A percentile compares a stretch with the other conserved stretches of the same genome.
These are phyloP conservation scores for Scrobipalpa atriplicella DNA, from an alignment of 2,888 invertebrate genomes.

Conservation along the genomic window DNA sequence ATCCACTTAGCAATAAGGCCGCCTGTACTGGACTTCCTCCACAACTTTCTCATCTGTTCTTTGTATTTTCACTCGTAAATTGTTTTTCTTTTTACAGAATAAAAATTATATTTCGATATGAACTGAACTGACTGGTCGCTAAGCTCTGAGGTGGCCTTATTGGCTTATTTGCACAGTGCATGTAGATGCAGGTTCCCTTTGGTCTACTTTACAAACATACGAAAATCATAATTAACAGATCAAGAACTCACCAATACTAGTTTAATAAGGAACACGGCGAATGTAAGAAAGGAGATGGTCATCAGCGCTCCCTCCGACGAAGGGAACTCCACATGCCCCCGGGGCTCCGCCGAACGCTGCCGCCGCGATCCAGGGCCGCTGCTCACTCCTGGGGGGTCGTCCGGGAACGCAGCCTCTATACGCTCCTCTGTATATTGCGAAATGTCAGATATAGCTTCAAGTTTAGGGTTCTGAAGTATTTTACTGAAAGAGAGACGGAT, in stretches of 20 bases:
- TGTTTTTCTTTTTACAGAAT: too few relatives aligned
- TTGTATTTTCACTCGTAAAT: too few relatives aligned
- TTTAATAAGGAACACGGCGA: constrained; percentile 93
- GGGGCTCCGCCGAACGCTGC: constrained; percentile 49
- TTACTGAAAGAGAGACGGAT: constrained; percentile 12
- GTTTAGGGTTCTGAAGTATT: neutral
- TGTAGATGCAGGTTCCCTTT: too few relatives aligned
- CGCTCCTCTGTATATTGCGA: constrained; percentile 62
- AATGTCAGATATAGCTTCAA: constrained; percentile 11
- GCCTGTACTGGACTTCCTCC: too few relatives aligned
- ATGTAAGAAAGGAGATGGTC: constrained; percentile 92
- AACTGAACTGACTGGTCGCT: too few relatives aligned
- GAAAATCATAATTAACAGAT: neutral
- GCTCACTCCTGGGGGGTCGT: constrained; percentile 46
- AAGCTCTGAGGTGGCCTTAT: too few relatives aligned
- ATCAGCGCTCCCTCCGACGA: constrained; percentile 91
- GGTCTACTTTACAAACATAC: neutral
- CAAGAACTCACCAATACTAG: constrained; percentile 86
- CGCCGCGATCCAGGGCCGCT: constrained; percentile 35
- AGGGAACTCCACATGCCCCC: constrained; percentile 88
- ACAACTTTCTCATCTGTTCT: too few relatives aligned
- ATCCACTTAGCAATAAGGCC: too few relatives aligned
- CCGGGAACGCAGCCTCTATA: constrained; percentile 75
- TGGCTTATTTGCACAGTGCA: too few relatives aligned
- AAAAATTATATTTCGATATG: too few relatives aligned